Evolutionary conservation across 1,140 invertebrate species (phyloP).

Genomic region (Drosophila mauritiana): DNA sequence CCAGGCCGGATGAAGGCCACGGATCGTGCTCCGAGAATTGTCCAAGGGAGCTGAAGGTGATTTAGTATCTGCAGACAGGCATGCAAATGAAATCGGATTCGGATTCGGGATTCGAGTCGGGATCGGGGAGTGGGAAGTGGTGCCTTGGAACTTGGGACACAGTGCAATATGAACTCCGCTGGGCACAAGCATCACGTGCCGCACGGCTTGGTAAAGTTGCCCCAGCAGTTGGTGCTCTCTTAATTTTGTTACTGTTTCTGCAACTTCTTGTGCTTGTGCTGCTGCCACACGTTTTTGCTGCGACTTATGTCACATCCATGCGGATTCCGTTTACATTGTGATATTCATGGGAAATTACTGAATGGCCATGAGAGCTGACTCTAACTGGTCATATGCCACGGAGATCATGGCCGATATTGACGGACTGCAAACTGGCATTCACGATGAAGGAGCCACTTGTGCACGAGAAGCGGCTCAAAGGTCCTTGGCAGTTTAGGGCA

Average conservation of each 20-base stretch:
- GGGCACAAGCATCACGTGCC: constrained; percentile 61
- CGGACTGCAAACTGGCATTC: not conserved
- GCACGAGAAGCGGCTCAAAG: not conserved
- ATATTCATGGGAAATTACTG: constrained; percentile 34
- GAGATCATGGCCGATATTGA: constrained; percentile 14
- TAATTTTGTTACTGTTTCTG: constrained; percentile 60
- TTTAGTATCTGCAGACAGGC: constrained; percentile 80
- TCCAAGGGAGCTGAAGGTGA: constrained; percentile 66
- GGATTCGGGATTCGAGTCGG: not conserved
- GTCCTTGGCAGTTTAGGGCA: constrained; percentile 45
- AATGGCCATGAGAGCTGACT: not conserved
- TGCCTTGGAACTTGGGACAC: not conserved
- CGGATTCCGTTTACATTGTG: constrained; percentile 39
- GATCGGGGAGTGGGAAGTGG: not conserved
- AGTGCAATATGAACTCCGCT: constrained; percentile 23
- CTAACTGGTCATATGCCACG: not conserved
- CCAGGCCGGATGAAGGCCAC: constrained; percentile 5
- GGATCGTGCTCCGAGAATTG: constrained; percentile 51
- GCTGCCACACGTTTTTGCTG: constrained; percentile 68
- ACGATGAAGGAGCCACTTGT: too few relatives aligned
- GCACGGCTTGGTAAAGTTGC: constrained; percentile 71
- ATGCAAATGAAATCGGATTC: constrained; percentile 28
- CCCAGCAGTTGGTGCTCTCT: constrained; percentile 54
- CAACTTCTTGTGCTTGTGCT: constrained; percentile 5
- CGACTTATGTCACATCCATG: constrained; percentile 56